Percentiles rank a stretch among this genome's conserved stretches.
These are phyloP conservation scores for Panulirus ornatus DNA, from an alignment of 1,140 invertebrate genomes.

Conservation along the genomic window DNA sequence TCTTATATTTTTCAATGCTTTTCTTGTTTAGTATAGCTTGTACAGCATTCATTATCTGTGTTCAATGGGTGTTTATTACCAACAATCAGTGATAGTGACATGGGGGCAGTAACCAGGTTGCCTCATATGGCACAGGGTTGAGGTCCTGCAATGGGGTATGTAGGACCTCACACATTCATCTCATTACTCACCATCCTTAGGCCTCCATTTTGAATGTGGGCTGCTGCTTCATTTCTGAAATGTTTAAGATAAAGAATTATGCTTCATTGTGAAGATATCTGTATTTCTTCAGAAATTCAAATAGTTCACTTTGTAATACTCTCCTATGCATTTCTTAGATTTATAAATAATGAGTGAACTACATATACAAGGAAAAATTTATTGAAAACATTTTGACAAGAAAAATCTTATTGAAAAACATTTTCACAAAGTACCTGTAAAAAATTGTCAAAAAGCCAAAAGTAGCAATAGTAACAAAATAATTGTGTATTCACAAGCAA, in stretches of 20 bases:
- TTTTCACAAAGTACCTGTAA: no score
- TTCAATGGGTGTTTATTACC: conserved; percentile 47
- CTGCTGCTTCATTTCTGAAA: conserved; percentile 74
- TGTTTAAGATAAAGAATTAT: background rate
- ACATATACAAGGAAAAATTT: no score
- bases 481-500: no score
- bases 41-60: conserved; percentile 19
- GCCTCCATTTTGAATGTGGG: conserved; percentile 75
- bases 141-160: conserved; percentile 47
- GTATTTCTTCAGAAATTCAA: no score
- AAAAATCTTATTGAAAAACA: no score
- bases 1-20: conserved; percentile 15
- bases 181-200: conserved; percentile 71
- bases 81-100: conserved; percentile 45
- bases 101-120: conserved; percentile 60
- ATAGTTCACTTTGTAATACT: no score
- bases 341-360: no score
- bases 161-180: conserved; percentile 73
- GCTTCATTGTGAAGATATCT: no score
- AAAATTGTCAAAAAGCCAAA: no score
- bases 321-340: no score
- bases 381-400: no score
- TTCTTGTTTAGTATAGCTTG: conserved; percentile 4
- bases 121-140: conserved; percentile 65
- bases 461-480: no score